Percentiles rank a stretch among this genome's conserved stretches.
Evolutionary conservation across 2,113 vertebrate genomes (phyloP).

Genomic region (Cryptomyrus ogoouensis): DNA sequence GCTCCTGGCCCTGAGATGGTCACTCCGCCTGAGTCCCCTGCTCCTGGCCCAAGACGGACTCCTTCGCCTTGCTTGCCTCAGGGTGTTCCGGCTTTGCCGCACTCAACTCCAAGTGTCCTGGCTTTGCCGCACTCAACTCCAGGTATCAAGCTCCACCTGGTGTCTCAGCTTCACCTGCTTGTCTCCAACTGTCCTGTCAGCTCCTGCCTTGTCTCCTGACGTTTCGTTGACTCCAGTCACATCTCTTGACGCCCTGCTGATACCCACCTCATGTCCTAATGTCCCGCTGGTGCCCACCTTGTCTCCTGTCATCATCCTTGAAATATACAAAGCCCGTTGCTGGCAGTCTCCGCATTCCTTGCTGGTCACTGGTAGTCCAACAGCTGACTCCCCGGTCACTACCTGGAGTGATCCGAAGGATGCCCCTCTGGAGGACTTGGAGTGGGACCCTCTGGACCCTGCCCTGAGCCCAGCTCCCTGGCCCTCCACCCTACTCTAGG

Average conservation of each 20-base stretch:
- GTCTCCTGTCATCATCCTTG: background rate
- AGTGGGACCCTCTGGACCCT: background rate
- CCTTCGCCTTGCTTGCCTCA: background rate
- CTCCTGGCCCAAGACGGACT: background rate
- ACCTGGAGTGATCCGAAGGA: too few relatives aligned
- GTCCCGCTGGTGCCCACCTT: background rate
- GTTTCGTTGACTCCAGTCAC: too few relatives aligned
- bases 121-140: too few relatives aligned
- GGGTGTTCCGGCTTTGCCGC: too few relatives aligned
- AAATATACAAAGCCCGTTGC: background rate
- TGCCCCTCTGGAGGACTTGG: too few relatives aligned
- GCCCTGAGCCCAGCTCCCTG: background rate
- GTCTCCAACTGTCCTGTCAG: background rate
- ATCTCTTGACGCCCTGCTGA: background rate
- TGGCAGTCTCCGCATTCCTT: too few relatives aligned
- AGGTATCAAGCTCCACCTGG: background rate
- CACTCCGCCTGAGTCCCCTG: too few relatives aligned
- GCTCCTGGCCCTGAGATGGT: too few relatives aligned
- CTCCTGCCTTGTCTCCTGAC: background rate
- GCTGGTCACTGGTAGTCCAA: too few relatives aligned
- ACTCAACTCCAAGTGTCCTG: too few relatives aligned
- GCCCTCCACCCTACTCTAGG: background rate
- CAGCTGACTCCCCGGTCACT: too few relatives aligned
- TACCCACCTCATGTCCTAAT: background rate
- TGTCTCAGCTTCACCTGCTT: background rate